A percentile compares a stretch with the other conserved stretches of the same genome.
Conservation (phyloP, 2,113 vertebrate genomes). For the Speoplatyrhinus poulsoni region DNA sequence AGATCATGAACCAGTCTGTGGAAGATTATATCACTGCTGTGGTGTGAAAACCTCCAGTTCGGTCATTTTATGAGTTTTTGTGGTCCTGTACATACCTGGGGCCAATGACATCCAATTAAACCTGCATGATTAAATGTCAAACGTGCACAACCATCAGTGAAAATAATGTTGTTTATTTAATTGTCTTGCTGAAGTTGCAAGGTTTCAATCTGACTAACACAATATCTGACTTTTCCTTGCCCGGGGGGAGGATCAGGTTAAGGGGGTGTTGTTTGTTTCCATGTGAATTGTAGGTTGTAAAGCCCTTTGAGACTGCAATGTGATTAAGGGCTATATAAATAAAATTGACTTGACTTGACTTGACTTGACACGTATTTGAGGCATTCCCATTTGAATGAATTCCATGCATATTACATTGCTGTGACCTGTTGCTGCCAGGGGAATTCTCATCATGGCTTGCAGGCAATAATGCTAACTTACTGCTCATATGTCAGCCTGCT, state of each 20-base stretch:
- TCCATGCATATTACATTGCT: slow-evolving; percentile 63
- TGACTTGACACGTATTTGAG: slow-evolving; percentile 65
- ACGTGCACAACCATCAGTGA: slow-evolving; percentile 51
- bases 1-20: slow-evolving; percentile 51
- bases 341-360: too few species aligned
- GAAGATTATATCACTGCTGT: slow-evolving; percentile 63
- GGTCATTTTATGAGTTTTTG: slow-evolving; percentile 52
- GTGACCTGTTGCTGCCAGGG: slow-evolving; percentile 60
- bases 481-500: slow-evolving; percentile 63
- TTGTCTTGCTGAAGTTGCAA: slow-evolving; percentile 46
- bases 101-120: slow-evolving; percentile 57
- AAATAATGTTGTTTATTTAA: slow-evolving; percentile 47
- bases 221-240: too few species aligned
- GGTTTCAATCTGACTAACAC: slow-evolving; percentile 45
- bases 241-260: too few species aligned
- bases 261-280: too few species aligned
- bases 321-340: too few species aligned
- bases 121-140: slow-evolving; percentile 37
- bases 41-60: slow-evolving; percentile 53
- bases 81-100: slow-evolving; percentile 62
- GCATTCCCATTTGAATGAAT: slow-evolving; percentile 64
- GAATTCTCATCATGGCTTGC: slow-evolving; percentile 65
- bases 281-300: too few species aligned
- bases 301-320: too few species aligned
- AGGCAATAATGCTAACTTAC: slow-evolving; percentile 71